Evolutionary conservation across 2,888 invertebrate genomes (phyloP).

Genomic region (Phengaris alcon): DNA sequence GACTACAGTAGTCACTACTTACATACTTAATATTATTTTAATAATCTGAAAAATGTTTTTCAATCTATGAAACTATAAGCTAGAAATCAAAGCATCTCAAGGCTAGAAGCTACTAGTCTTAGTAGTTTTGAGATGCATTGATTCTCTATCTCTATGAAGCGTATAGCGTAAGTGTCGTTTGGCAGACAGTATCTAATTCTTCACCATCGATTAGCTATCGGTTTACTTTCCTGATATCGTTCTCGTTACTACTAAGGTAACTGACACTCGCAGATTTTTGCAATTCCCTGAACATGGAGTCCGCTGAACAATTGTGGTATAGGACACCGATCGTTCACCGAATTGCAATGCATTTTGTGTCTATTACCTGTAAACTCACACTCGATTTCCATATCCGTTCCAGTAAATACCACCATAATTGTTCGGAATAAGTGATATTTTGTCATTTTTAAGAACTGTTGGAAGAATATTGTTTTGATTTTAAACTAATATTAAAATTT

Average conservation of each 20-base stretch:
- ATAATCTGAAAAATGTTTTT: too few relatives aligned
- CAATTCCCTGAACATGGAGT: conserved; percentile 43
- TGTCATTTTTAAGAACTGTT: neutral
- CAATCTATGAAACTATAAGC: too few relatives aligned
- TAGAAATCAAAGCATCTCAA: too few relatives aligned
- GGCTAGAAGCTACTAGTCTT: neutral
- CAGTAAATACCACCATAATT: neutral
- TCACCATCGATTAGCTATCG: conserved; percentile 42
- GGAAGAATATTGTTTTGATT: neutral
- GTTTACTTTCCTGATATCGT: conserved; percentile 48
- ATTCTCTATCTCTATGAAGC: neutral
- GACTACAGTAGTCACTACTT: too few relatives aligned
- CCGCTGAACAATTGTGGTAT: conserved; percentile 35
- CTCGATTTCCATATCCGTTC: conserved; percentile 21
- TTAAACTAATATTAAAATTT: too few relatives aligned
- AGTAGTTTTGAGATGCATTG: too few relatives aligned
- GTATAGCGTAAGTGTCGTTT: conserved; percentile 11
- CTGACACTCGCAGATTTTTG: conserved; percentile 47
- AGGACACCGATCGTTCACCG: conserved; percentile 29
- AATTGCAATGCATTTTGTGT: conserved; percentile 19
- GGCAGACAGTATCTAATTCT: conserved; percentile 21
- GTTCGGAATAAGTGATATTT: neutral
- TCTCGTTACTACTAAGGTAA: conserved; percentile 43
- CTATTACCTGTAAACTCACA: conserved; percentile 11
- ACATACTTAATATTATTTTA: too few relatives aligned